phyloP scores from a whole-genome alignment of 2,113 vertebrate genomes.

The Psophia crepitans region DNA sequence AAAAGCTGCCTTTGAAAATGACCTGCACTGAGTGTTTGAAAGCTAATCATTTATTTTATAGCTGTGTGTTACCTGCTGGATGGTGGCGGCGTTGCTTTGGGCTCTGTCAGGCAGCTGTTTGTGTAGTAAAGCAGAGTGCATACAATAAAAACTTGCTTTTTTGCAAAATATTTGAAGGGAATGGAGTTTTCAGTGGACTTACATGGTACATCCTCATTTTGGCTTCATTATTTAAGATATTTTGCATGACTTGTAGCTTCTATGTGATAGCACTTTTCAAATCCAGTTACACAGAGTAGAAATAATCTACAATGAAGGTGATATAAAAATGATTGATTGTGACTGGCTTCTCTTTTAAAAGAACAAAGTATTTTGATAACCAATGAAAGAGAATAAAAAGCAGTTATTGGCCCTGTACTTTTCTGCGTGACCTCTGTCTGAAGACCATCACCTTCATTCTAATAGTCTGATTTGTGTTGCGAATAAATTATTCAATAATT shows the following conservation, averaged over 20 bases:
- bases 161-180: not conserved
- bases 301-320: slow-evolving; percentile 9
- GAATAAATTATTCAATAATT: slow-evolving; percentile 63
- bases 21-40: not conserved
- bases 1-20: not conserved
- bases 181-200: not conserved
- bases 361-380: slow-evolving; percentile 20
- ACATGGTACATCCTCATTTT: not conserved
- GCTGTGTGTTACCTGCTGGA: not conserved
- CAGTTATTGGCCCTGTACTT: not conserved
- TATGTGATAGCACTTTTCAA: not conserved
- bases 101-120: not conserved
- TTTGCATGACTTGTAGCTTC: slow-evolving; percentile 27
- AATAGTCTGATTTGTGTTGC: slow-evolving; percentile 48
- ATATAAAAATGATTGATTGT: slow-evolving; percentile 37
- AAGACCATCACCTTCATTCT: slow-evolving; percentile 44
- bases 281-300: not conserved
- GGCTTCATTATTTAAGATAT: slow-evolving; percentile 38
- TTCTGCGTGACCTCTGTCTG: slow-evolving; percentile 31
- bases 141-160: not conserved
- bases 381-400: not conserved
- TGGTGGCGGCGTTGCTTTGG: not conserved
- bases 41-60: not conserved
- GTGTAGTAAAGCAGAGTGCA: not conserved
- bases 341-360: not conserved